A percentile compares a stretch with the other conserved stretches of the same genome.
Conservation (phyloP, 2,888 invertebrate genomes). For the Drosophila helvetica region DNA sequence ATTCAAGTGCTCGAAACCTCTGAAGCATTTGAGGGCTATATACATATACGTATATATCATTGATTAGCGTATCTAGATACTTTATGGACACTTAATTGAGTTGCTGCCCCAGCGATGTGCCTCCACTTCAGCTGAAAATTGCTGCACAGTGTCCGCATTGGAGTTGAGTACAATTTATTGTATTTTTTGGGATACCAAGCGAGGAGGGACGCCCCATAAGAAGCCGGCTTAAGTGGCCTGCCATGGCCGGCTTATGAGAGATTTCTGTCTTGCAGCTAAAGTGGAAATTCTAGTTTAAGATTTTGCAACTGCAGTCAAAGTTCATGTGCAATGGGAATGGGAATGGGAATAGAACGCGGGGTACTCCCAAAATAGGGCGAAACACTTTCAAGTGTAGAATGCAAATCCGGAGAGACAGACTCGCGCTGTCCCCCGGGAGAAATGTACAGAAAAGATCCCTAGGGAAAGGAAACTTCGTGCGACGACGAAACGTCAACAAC, state of each 20-base stretch:
- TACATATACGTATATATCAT: constrained; percentile 55
- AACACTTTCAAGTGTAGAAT: constrained; percentile 32
- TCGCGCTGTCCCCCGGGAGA: constrained; percentile 18
- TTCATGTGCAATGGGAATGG: constrained; percentile 49
- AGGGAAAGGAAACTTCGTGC: constrained; percentile 52
- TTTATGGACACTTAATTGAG: constrained; percentile 79
- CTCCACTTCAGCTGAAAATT: constrained; percentile 56
- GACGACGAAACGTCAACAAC: constrained; percentile 72
- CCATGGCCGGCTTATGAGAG: constrained; percentile 57
- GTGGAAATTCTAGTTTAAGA: constrained; percentile 71
- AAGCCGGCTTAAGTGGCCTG: constrained; percentile 70
- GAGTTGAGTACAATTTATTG: constrained; percentile 77
- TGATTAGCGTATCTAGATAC: constrained; percentile 76
- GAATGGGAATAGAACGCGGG: constrained; percentile 24
- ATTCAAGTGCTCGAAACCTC: constrained; percentile 33
- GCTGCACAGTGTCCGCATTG: constrained; percentile 22
- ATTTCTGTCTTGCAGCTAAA: constrained; percentile 43
- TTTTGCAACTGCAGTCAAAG: constrained; percentile 65
- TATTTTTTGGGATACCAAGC: constrained; percentile 54
- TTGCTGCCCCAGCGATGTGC: constrained; percentile 50
- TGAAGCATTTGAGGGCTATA: constrained; percentile 38
- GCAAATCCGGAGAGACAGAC: constrained; percentile 17
- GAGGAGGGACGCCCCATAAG: constrained; percentile 53
- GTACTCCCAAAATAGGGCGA: constrained; percentile 29
- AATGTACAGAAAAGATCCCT: constrained; percentile 17